Evolutionary conservation across 92 coral and sea anemone genomes (phyloP).

Genomic region (Plumapathes pennacea): DNA sequence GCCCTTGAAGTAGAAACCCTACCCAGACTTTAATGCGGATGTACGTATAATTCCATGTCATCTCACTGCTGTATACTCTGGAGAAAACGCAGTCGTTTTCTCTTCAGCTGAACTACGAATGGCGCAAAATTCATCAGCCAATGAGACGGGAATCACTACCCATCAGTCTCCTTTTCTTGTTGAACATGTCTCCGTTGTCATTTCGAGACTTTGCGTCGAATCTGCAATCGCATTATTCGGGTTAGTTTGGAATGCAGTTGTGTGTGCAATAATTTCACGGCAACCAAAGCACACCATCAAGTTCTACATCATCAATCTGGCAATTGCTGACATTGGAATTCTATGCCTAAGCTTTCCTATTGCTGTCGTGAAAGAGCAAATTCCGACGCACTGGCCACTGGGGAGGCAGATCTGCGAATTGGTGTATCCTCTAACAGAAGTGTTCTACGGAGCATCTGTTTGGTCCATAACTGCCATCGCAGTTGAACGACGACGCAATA

Average conservation of each 20-base stretch:
- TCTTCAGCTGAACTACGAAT: too few species aligned
- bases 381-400: constrained; percentile 71
- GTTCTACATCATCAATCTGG: constrained; percentile 70
- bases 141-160: too few species aligned
- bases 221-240: constrained; percentile 65
- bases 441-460: constrained; percentile 79
- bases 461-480: constrained; percentile 94
- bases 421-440: constrained; percentile 74
- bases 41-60: too few species aligned
- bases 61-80: too few species aligned
- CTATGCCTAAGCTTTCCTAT: constrained; percentile 61
- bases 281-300: constrained; percentile 44
- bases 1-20: not conserved
- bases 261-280: constrained; percentile 42
- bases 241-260: constrained; percentile 64
- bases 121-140: too few species aligned
- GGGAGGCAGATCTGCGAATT: constrained; percentile 59
- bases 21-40: too few species aligned
- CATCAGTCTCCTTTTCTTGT: constrained; percentile 2
- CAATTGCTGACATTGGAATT: constrained; percentile 85
- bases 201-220: constrained; percentile 49
- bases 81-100: too few species aligned
- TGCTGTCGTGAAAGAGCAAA: constrained; percentile 62
- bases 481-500: constrained; percentile 59
- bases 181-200: constrained; percentile 47